Evolutionary conservation across 2,797 vertebrate species (phyloP).

Genomic region (Xiphophorus birchmanni): DNA sequence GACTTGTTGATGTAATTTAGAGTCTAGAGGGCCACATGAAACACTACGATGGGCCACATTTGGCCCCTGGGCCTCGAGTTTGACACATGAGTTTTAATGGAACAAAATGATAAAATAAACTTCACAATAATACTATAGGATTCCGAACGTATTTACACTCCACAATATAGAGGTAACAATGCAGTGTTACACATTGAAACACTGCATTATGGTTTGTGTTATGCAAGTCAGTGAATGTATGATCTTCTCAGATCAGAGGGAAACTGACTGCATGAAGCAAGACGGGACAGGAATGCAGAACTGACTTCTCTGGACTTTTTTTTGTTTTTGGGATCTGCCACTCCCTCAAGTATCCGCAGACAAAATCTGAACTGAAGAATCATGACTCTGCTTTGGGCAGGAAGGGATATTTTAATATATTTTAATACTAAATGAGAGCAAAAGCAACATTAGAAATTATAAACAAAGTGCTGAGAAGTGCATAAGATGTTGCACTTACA

Average conservation of each 20-base stretch:
- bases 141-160: too few relatives aligned
- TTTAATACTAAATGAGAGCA: conserved; percentile 2
- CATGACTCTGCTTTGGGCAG: conserved; percentile 1
- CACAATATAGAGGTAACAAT: conserved; percentile 26
- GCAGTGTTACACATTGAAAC: neutral
- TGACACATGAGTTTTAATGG: too few relatives aligned
- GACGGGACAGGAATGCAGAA: conserved; percentile 72
- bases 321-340: conserved; percentile 36
- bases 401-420: neutral
- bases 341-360: conserved; percentile 53
- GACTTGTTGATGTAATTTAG: too few relatives aligned
- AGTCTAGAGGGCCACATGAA: too few relatives aligned
- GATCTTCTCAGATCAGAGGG: conserved; percentile 28
- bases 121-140: neutral
- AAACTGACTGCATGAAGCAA: conserved; percentile 56
- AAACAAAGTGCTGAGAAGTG: neutral
- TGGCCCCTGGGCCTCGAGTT: too few relatives aligned
- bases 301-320: conserved; percentile 49
- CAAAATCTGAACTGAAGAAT: conserved; percentile 23
- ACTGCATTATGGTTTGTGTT: neutral
- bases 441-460: neutral
- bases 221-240: conserved; percentile 21
- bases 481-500: neutral
- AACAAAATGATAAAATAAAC: too few relatives aligned
- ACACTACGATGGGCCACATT: too few relatives aligned